Evolutionary conservation across 2,797 vertebrate genomes (phyloP), one percentile per base, ranked within the genome.

Genomic region (Tympanoctomys barrerae): DNA sequence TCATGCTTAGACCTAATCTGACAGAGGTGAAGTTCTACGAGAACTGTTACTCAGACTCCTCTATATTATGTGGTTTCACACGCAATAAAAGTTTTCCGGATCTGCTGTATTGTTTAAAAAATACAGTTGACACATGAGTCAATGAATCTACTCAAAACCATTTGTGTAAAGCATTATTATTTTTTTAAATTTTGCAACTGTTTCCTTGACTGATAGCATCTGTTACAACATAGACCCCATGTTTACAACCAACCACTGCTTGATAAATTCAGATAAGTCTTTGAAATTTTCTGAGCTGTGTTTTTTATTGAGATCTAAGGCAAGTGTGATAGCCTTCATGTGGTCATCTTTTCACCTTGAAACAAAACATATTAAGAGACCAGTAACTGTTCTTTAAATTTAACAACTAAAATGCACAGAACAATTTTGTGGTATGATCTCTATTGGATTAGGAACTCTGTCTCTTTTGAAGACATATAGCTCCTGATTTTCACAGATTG

Each of bases 221-320:
- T 16, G 66, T 78, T 46, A 84, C 80, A 54, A 62, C 46, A 73
- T 14, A 91, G 49, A 71, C 14, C 31, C 57, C 78, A 46, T 24
- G 3, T 42, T 83, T 14, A 28, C 10, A 42, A 36, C 46, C 24
- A 79, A 73, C 14, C 19, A 9, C 36, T 75, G 16, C 52, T 96
- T 97, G 93, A 96, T 93, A 96, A 98, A 90, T 52, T 54, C 64
- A 97, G 84, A 96, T 89, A 77, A 90, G 57, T 96, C 97, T 95
- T 87, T 96, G 66, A 73, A 93, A 86, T 87, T 70, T 96, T 79
- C 81, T 88, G 26, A 96, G 92, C 84, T 97, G 96, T 90, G 73
- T 96, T 95, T 89, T 18, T 70, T 97, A 87, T 95, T 94, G 95
- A 91, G 6, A 26, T 87, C 83, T 1, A 5, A 87, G 78, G 83